Evolutionary conservation across 1,140 invertebrate genomes (phyloP).

Genomic region (Pachypeltis micranthus): DNA sequence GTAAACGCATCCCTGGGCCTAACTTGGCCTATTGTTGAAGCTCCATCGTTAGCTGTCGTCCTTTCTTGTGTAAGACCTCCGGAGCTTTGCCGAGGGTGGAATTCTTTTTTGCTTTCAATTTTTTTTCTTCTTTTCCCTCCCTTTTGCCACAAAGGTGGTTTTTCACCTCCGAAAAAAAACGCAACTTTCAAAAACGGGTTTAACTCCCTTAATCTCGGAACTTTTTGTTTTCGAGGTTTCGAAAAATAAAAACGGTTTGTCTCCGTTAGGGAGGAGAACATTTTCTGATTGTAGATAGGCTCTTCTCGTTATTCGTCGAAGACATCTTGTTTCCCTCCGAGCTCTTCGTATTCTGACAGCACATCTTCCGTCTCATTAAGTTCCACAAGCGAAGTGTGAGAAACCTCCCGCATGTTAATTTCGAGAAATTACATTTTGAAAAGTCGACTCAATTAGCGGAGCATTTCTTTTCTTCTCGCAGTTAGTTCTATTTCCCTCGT

Average conservation of each 20-base stretch:
- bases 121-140: too few relatives aligned
- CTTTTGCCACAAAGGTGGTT: neutral
- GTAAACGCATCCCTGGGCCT: neutral
- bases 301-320: neutral
- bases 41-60: neutral
- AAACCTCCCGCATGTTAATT: neutral
- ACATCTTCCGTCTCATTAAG: too few relatives aligned
- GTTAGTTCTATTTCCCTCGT: too few relatives aligned
- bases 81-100: neutral
- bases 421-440: neutral
- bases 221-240: neutral
- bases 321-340: neutral
- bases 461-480: neutral
- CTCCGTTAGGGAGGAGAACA: too few relatives aligned
- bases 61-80: neutral
- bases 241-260: neutral
- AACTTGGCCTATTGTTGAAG: neutral
- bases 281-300: neutral
- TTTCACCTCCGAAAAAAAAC: neutral
- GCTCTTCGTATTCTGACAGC: too few relatives aligned
- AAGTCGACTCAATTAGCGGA: neutral
- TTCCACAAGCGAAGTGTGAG: neutral
- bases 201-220: neutral
- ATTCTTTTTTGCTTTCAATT: neutral
- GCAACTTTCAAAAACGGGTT: neutral